Conservation (phyloP, 2,113 vertebrate genomes). For the Sylvicapra grimmia region DNA sequence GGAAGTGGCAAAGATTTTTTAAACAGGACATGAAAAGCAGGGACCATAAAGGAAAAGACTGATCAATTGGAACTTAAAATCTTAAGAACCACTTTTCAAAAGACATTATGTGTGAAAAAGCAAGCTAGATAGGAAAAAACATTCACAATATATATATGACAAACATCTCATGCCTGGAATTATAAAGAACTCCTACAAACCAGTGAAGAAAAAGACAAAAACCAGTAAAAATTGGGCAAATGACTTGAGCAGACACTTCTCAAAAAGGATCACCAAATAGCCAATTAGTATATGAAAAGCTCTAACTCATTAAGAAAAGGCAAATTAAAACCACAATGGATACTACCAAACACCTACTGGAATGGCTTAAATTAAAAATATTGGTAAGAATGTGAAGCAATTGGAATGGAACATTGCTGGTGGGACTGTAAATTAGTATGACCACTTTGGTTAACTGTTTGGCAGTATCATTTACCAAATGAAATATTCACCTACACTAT, state of each 20-base stretch:
- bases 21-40: neutral
- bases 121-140: neutral
- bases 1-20: neutral
- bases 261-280: neutral
- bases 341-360: neutral
- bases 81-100: neutral
- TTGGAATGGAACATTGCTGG: neutral
- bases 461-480: neutral
- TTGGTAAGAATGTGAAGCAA: neutral
- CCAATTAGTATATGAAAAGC: neutral
- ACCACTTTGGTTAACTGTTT: neutral
- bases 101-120: neutral
- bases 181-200: neutral
- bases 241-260: neutral
- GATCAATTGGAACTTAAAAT: neutral
- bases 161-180: neutral
- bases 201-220: neutral
- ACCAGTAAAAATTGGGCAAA: neutral
- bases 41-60: neutral
- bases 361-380: neutral
- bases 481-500: neutral
- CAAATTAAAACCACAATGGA: neutral
- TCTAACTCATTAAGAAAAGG: neutral
- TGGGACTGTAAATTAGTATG: neutral
- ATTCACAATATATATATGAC: neutral